These are phyloP conservation scores for Syndactyla subalaris DNA, from an alignment of 2,797 vertebrate genomes.

Conservation along the genomic window DNA sequence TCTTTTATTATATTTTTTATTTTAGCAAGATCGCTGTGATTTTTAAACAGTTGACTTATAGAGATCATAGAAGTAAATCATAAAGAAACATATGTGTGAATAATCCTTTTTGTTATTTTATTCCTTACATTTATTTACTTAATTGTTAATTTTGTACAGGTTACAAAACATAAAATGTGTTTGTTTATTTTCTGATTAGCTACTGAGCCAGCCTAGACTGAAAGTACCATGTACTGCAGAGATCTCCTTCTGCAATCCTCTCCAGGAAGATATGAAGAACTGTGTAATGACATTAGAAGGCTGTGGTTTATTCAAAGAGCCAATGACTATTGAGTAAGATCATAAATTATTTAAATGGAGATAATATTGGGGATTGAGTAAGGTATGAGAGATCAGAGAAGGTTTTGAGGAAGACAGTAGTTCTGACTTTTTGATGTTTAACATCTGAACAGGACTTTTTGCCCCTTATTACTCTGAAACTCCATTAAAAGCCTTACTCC, in stretches of 20 bases:
- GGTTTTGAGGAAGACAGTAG: not conserved
- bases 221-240: slow-evolving; percentile 64
- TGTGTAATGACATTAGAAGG: slow-evolving; percentile 65
- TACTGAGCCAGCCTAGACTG: slow-evolving; percentile 54
- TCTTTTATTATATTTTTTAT: not conserved
- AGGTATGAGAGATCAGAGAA: not conserved
- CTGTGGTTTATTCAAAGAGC: slow-evolving; percentile 68
- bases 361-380: not conserved
- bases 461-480: not conserved
- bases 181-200: not conserved
- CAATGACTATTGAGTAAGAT: slow-evolving; percentile 67
- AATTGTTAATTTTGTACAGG: not conserved
- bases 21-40: not conserved
- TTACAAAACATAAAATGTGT: not conserved
- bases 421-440: not conserved
- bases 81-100: not conserved
- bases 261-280: slow-evolving; percentile 68
- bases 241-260: slow-evolving; percentile 70
- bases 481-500: not conserved
- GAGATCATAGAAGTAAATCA: not conserved
- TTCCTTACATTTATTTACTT: not conserved
- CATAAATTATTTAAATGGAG: not conserved
- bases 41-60: not conserved
- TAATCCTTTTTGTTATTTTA: not conserved
- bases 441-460: not conserved